A percentile compares a stretch with the other conserved stretches of the same genome.
phyloP scores from a whole-genome alignment of 2,888 invertebrate genomes.

The Aelia acuminata region DNA sequence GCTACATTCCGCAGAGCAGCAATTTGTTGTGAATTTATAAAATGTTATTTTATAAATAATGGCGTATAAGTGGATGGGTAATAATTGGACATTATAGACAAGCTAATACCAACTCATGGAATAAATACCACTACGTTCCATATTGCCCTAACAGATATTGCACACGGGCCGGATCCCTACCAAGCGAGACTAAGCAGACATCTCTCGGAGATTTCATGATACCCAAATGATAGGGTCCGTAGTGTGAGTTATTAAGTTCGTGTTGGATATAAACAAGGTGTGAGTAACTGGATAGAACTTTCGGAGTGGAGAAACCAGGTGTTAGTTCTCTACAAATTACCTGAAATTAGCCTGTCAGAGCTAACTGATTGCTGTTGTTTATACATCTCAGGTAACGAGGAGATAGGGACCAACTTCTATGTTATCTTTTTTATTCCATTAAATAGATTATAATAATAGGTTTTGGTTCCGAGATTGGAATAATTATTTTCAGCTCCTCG shows the following conservation, averaged over 20 bases:
- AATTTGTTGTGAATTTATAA: slow-evolving; percentile 9
- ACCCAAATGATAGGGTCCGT: slow-evolving; percentile 10
- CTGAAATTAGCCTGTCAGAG: slow-evolving; percentile 18
- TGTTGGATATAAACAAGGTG: slow-evolving; percentile 39
- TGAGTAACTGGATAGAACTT: slow-evolving; percentile 16
- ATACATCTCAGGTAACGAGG: neutral
- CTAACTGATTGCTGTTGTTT: slow-evolving; percentile 16
- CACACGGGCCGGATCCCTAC: neutral
- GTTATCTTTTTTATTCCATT: neutral
- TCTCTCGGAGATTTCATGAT: slow-evolving; percentile 28
- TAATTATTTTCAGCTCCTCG: neutral
- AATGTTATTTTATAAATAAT: slow-evolving; percentile 36
- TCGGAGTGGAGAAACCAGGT: slow-evolving; percentile 13
- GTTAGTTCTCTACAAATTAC: slow-evolving; percentile 37
- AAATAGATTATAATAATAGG: slow-evolving; percentile 13
- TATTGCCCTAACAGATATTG: slow-evolving; percentile 23
- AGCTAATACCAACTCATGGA: neutral
- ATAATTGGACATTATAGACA: slow-evolving; percentile 14
- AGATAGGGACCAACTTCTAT: neutral
- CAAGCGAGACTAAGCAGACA: neutral
- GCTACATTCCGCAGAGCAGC: neutral
- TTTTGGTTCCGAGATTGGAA: neutral
- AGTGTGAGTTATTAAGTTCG: slow-evolving; percentile 39
- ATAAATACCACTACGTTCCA: neutral
- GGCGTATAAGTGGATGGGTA: neutral